A percentile compares a stretch with the other conserved stretches of the same genome.
phyloP scores from a whole-genome alignment of 1,140 invertebrate species.

The Lucilia sericata region DNA sequence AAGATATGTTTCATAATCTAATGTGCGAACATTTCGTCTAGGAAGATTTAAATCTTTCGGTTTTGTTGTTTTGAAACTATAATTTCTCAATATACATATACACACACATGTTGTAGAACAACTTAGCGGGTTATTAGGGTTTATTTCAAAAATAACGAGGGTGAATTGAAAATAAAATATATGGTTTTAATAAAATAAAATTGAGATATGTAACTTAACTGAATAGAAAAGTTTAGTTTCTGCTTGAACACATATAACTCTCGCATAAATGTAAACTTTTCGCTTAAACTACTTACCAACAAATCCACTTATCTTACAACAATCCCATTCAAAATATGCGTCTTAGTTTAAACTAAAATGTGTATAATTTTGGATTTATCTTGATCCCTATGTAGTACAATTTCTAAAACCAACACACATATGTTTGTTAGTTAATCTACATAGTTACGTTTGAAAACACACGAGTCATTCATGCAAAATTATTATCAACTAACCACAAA shows the following conservation, averaged over 20 bases:
- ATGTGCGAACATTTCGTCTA: not conserved
- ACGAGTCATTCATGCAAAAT: not conserved
- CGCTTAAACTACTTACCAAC: not conserved
- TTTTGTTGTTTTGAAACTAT: no score
- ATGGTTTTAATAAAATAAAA: no score
- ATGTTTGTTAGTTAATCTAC: not conserved
- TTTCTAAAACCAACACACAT: not conserved
- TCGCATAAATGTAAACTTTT: no score
- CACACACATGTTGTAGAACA: no score
- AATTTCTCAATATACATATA: no score
- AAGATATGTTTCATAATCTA: not conserved
- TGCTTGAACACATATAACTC: no score
- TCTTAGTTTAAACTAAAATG: not conserved
- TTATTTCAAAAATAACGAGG: no score
- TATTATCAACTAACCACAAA: conserved; percentile 9
- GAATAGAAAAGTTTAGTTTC: no score
- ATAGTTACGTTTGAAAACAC: not conserved
- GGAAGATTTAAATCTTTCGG: not conserved
- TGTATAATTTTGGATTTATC: not conserved
- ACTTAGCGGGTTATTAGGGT: no score
- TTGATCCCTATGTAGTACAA: not conserved
- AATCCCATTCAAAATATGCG: not conserved
- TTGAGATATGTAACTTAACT: no score
- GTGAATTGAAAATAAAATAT: no score
- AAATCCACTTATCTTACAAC: not conserved